Percentiles rank a stretch among this genome's conserved stretches.
Evolutionary conservation across 2,888 invertebrate genomes (phyloP).

Genomic region (Drosophila multiciliata): DNA sequence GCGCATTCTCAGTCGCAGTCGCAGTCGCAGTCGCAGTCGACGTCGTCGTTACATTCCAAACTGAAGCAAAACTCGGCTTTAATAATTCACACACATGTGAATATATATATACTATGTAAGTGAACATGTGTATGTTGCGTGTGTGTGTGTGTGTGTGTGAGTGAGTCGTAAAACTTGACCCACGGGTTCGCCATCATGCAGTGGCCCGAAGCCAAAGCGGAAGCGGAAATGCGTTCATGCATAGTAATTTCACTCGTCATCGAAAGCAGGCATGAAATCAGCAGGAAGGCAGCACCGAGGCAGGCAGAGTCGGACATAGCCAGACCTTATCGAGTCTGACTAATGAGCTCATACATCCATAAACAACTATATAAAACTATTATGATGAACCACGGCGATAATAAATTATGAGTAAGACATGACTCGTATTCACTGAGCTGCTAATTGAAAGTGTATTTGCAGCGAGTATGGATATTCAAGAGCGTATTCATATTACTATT

Average conservation of each 20-base stretch:
- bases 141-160: slow-evolving; percentile 3
- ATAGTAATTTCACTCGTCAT: slow-evolving; percentile 52
- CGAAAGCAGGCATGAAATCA: slow-evolving; percentile 8
- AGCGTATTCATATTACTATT: background rate
- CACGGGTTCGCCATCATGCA: slow-evolving; percentile 24
- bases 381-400: slow-evolving; percentile 31
- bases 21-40: background rate
- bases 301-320: background rate
- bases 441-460: background rate
- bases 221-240: slow-evolving; percentile 75
- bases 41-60: slow-evolving; percentile 5
- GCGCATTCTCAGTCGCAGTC: slow-evolving; percentile 31
- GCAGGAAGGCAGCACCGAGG: background rate
- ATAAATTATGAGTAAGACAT: slow-evolving; percentile 33
- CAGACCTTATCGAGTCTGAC: slow-evolving; percentile 24
- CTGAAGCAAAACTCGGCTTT: slow-evolving; percentile 44
- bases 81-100: slow-evolving; percentile 62
- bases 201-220: slow-evolving; percentile 42
- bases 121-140: slow-evolving; percentile 2
- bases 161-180: slow-evolving; percentile 34
- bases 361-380: slow-evolving; percentile 20
- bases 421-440: background rate
- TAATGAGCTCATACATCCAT: slow-evolving; percentile 36
- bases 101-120: slow-evolving; percentile 3
- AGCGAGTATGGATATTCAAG: background rate